Base-by-base conservation (phyloP, 2,797 vertebrate species). In the Gastrophryne carolinensis region DNA sequence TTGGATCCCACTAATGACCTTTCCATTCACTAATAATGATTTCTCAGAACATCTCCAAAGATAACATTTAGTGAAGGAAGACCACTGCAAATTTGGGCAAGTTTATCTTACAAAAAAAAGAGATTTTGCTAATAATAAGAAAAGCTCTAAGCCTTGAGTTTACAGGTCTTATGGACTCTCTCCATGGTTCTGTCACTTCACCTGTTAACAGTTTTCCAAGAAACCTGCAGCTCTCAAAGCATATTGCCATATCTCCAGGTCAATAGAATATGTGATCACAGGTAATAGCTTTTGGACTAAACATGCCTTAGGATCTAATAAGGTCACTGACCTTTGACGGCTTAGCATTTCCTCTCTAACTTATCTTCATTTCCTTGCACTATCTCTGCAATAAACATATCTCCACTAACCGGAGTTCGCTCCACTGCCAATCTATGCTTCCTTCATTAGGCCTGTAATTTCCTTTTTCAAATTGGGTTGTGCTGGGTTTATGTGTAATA, bases 371-470 rank as follows among this genome's bases (percentile, higher is more conserved):
- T 94, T 93, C 92, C 92, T 94, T 89, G 91, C 92, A 89, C 93
- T 94, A 93, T 92, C 89, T 92, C 95, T 96, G 92, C 91, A 90
- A 87, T 86, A 84, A 90, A 88, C 17, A 88, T 88, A 89, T 87
- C 86, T 93, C 91, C 90, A 89, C 87, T 91, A 86, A 82, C 83
- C 84, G 90, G 86, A 80, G 89, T 91, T 90, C 90, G 91, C 91
- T 88, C 92, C 89, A 84, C 87, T 90, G 92, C 93, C 89, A 88
- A 91, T 91, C 89, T 90, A 93, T 94, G 92, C 92, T 92, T 94
- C 91, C 94, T 92, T 94, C 95, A 93, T 95, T 95, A 95, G 90
- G 91, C 94, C 92, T 91, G 90, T 92, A 87, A 93, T 95, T 96
- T 96, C 94, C 95, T 91, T 90, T 92, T 90, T 91, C 85, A 83